Evolutionary conservation across 1,140 invertebrate genomes (phyloP).

Genomic region (Lasioglossum baleicum): DNA sequence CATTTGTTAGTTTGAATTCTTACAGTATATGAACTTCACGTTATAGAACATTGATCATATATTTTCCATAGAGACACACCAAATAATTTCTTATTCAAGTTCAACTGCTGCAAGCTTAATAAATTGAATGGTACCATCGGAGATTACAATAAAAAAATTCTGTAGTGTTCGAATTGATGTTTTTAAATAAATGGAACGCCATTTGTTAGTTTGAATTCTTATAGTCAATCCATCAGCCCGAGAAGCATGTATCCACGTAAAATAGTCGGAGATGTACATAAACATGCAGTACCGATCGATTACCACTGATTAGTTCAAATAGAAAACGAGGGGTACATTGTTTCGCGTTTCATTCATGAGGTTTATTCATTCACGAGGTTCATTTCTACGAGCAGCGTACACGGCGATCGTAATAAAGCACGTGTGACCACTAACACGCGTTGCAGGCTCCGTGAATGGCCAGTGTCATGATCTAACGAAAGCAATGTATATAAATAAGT

Average conservation of each 20-base stretch:
- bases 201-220: too few relatives aligned
- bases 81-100: too few relatives aligned
- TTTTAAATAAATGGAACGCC: too few relatives aligned
- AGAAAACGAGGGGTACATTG: not conserved
- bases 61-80: too few relatives aligned
- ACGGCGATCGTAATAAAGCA: not conserved
- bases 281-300: not conserved
- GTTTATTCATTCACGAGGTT: constrained; percentile 34
- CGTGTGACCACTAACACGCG: constrained; percentile 8
- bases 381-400: constrained; percentile 1
- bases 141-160: not conserved
- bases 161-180: too few relatives aligned
- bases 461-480: constrained; percentile 14
- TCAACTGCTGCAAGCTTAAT: too few relatives aligned
- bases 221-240: not conserved
- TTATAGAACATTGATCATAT: too few relatives aligned
- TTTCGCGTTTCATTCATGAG: constrained; percentile 22
- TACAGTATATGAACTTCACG: too few relatives aligned
- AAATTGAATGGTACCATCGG: not conserved
- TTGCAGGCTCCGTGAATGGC: constrained; percentile 1
- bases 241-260: not conserved
- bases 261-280: not conserved
- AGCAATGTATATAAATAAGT: too few relatives aligned
- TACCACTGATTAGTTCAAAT: constrained; percentile 1
- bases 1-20: too few relatives aligned